Evolutionary conservation across 2,888 invertebrate genomes (phyloP), one percentile per base, ranked within the genome.

Genomic region (Acanthosepion lycidas): DNA sequence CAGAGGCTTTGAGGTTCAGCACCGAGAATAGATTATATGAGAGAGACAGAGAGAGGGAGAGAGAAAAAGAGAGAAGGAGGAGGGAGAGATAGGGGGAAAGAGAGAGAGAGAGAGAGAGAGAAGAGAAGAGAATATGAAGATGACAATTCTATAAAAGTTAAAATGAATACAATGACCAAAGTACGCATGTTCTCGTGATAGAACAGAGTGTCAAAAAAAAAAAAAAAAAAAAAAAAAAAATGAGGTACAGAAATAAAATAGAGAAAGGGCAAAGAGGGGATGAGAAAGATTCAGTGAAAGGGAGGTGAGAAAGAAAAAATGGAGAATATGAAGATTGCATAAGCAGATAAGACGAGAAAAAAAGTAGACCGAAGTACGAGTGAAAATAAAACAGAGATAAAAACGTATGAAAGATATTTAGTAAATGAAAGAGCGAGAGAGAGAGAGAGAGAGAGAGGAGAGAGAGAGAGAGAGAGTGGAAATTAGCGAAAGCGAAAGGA

Each of bases 211-310:
- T 20, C 33, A 33, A 42, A 33, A 42, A 33, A 33, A 33, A 33
- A 33, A 33, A 33, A 33, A 33, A 33, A 33, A 33, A 33, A 33
- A 33, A 33, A 33, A 33, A 33, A 33, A 33, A 42, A 23, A 91
- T 9, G 28, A 23, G 23, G 26, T 26, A 23, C 9, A 12, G 28
- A 5, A 91, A 23, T 33, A 5, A 91, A 12, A 91, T 8, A 91
- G 91, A 42, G 33, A 42, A 23, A 91, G 91, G 33, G 2, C 42
- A n/a, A 28, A 42, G 26, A 49, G 49, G 3, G 9, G 42, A 64
- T 49, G 78, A 53, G 42, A 92, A 78, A 95, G 93, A 92, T 93
- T 78, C 92, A 95, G 94, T 94, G 94, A 94, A 92, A 95, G 94
- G 64, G 51, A 95, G 92, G 15, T 64, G 94, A 94, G 92, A 42